Evolutionary conservation across 2,888 invertebrate genomes (phyloP).

Genomic region (Nephrocerus scutellatus): DNA sequence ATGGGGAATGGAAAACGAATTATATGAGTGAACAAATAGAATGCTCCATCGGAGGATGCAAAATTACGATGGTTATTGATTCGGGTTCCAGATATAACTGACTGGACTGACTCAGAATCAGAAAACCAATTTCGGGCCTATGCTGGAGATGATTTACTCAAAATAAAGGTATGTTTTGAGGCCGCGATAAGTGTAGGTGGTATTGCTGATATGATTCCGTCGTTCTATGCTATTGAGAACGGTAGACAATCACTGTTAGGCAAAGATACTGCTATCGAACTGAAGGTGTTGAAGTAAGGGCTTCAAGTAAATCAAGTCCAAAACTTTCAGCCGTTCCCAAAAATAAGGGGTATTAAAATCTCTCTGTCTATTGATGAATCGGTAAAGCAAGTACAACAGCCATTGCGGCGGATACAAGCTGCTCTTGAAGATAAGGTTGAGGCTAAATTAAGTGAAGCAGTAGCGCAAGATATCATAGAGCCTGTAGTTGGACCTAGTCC

Average conservation of each 20-base stretch:
- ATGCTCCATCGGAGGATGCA: conserved; percentile 7
- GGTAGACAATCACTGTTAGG: conserved; percentile 15
- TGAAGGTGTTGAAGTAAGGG: conserved; percentile 15
- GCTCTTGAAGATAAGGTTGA: conserved; percentile 22
- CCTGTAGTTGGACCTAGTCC: conserved; percentile 28
- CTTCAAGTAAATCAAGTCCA: conserved; percentile 12
- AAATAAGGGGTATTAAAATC: conserved; percentile 28
- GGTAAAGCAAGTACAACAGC: conserved; percentile 28
- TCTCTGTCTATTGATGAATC: conserved; percentile 26
- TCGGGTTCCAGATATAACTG: conserved; percentile 6
- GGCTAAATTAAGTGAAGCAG: conserved; percentile 21
- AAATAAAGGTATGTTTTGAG: conserved; percentile 6
- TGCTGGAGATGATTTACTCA: conserved; percentile 8
- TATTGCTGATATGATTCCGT: conserved; percentile 16
- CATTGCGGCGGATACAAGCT: conserved; percentile 29
- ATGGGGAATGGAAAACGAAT: no score
- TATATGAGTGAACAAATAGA: conserved; percentile 1
- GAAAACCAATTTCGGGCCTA: conserved; percentile 12
- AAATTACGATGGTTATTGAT: conserved; percentile 8
- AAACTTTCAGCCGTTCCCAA: conserved; percentile 13
- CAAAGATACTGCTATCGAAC: conserved; percentile 10
- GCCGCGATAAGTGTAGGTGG: neutral
- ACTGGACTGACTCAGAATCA: conserved; percentile 6
- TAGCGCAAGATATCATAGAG: conserved; percentile 32
- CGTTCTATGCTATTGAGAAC: conserved; percentile 17